Base-by-base conservation (phyloP, 1,140 invertebrate species). In the Apis florea region DNA sequence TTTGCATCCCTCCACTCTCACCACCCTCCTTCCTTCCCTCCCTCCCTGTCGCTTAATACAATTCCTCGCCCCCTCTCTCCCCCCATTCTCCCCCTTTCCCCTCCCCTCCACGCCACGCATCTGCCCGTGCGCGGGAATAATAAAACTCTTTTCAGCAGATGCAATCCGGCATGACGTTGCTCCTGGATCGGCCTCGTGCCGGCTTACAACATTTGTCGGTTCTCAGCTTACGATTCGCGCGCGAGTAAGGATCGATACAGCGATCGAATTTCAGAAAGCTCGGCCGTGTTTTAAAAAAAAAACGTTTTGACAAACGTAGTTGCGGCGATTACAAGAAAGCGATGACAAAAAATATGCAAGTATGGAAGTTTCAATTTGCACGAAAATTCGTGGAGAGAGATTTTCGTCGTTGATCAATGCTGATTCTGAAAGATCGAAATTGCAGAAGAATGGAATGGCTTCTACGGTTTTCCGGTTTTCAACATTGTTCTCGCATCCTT, bases 201-300 rank as follows among this genome's bases (percentile, higher is more conserved):
- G 69, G 84, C 76, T 90, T 87, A 83, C 83, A 89, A 92, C 90
- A 90, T 91, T 91, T 91, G 90, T 90, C 89, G 90, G 88, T 91
- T 91, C 90, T 91, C 90, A 90, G 89, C 90, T 91, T 92, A 91
- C 90, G 88, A 86, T 89, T 90, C 91, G 88, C 87, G 88, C 89
- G 79, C 53, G 53, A 12, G 63, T 47, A 15, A n/a, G 13, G 49
- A 21, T 10, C 17, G 49, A 17, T 31, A 31, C 31, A 31, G 31
- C 6, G 31, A 40, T 40, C 31, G 31, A 40, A 40, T 40, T 40
- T 40, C 31, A n/a, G n/a, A n/a, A n/a, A n/a, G n/a, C n/a, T n/a
- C n/a, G n/a, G n/a, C n/a, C n/a, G n/a, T n/a, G n/a, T n/a, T n/a
- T n/a, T n/a, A n/a, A n/a, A n/a, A n/a, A n/a, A n/a, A n/a, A n/a